Evolutionary conservation across 2,113 vertebrate species (phyloP).

Genomic region (Grallaria varia): DNA sequence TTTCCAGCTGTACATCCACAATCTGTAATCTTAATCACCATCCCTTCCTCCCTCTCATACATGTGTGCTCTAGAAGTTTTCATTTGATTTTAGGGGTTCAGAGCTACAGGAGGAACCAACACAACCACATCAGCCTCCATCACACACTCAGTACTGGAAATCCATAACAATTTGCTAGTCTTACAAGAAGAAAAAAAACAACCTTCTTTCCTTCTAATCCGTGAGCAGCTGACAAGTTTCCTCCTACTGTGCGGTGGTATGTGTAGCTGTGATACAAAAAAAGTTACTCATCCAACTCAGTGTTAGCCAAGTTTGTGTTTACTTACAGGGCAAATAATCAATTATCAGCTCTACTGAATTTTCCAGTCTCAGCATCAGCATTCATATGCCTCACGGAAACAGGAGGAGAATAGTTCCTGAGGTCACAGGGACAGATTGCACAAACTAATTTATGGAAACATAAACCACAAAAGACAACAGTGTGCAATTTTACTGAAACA

Average conservation of each 20-base stretch:
- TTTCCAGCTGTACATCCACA: neutral
- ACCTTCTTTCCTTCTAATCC: neutral
- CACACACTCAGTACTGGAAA: neutral
- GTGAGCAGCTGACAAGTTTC: neutral
- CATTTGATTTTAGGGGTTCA: neutral
- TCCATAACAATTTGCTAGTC: neutral
- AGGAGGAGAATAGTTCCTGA: conserved; percentile 14
- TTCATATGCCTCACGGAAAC: neutral
- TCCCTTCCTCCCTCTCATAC: neutral
- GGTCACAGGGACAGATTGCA: conserved; percentile 37
- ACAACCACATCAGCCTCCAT: neutral
- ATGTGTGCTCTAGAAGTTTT: neutral
- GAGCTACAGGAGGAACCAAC: neutral
- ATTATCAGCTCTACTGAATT: neutral
- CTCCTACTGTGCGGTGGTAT: neutral
- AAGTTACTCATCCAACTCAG: neutral
- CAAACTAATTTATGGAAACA: neutral
- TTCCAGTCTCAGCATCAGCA: neutral
- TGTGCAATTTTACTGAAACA: neutral
- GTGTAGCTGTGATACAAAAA: neutral
- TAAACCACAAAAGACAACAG: neutral
- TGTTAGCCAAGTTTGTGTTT: conserved; percentile 3
- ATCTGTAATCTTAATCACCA: neutral
- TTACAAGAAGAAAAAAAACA: neutral
- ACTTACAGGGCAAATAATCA: conserved; percentile 35